These are phyloP conservation scores for Ancistrus triradiatus DNA, from an alignment of 2,113 vertebrate genomes.

Conservation along the genomic window DNA sequence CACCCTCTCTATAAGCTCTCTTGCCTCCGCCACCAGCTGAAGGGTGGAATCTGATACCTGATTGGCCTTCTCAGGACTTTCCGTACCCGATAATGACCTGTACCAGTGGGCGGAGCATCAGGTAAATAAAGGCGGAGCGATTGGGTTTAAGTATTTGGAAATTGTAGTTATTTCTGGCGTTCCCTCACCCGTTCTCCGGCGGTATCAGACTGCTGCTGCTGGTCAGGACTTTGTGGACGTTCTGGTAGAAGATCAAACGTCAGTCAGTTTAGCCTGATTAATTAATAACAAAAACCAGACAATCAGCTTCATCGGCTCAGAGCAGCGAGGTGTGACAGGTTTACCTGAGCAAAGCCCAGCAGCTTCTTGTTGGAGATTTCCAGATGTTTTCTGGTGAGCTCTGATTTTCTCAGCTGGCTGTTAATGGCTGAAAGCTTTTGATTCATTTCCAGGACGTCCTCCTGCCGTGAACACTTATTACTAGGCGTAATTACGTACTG, in stretches of 20 bases:
- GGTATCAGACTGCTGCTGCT: conserved; percentile 55
- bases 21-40: conserved; percentile 67
- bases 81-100: conserved; percentile 41
- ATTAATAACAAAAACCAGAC: too few relatives aligned
- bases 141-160: background rate
- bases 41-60: conserved; percentile 57
- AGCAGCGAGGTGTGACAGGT: conserved; percentile 2
- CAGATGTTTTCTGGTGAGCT: conserved; percentile 78
- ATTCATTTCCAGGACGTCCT: conserved; percentile 72
- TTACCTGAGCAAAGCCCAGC: conserved; percentile 80
- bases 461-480: conserved; percentile 46
- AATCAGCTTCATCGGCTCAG: too few relatives aligned
- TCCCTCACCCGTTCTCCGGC: conserved; percentile 70
- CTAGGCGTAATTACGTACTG: too few relatives aligned
- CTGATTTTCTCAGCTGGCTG: conserved; percentile 75
- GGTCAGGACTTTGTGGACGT: conserved; percentile 81
- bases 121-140: background rate
- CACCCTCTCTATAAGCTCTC: conserved; percentile 63
- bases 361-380: conserved; percentile 83
- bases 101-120: conserved; percentile 1
- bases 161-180: background rate
- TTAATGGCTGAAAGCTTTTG: conserved; percentile 67
- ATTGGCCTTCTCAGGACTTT: conserved; percentile 53
- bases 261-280: too few relatives aligned
- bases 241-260: conserved; percentile 64